Evolutionary conservation across 2,888 invertebrate species (phyloP).

Genomic region (Microdon myrmicae): DNA sequence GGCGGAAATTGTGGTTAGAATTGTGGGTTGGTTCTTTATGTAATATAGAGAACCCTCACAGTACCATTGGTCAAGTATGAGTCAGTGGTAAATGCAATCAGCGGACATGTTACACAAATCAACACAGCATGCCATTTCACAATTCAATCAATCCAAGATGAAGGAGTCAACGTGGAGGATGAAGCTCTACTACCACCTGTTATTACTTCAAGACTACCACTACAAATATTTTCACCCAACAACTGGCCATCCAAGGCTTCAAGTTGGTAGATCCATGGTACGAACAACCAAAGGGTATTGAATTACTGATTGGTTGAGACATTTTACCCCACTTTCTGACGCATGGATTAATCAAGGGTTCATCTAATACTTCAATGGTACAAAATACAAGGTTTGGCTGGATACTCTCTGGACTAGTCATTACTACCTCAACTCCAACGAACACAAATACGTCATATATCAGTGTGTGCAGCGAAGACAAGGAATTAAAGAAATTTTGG

Average conservation of each 20-base stretch:
- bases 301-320: background rate
- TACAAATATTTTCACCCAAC: slow-evolving; percentile 1
- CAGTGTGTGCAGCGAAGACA: background rate
- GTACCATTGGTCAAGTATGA: background rate
- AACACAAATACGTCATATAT: background rate
- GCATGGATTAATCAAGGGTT: slow-evolving; percentile 3
- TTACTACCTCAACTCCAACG: background rate
- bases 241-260: background rate
- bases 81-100: slow-evolving; percentile 7
- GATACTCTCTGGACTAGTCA: background rate
- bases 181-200: background rate
- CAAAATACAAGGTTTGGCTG: slow-evolving; percentile 1
- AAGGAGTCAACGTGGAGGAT: background rate
- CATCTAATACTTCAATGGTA: background rate
- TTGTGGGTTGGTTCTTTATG: too few relatives aligned
- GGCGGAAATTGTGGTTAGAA: too few relatives aligned
- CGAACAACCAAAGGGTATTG: background rate
- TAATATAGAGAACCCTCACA: too few relatives aligned
- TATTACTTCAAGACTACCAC: background rate
- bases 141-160: slow-evolving; percentile 6
- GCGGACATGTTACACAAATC: background rate
- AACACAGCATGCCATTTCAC: slow-evolving; percentile 2
- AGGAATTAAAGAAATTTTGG: background rate
- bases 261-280: background rate
- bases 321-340: background rate